These are phyloP conservation scores for Mus minutoides DNA, from an alignment of 2,797 vertebrate species.

Conservation along the genomic window DNA sequence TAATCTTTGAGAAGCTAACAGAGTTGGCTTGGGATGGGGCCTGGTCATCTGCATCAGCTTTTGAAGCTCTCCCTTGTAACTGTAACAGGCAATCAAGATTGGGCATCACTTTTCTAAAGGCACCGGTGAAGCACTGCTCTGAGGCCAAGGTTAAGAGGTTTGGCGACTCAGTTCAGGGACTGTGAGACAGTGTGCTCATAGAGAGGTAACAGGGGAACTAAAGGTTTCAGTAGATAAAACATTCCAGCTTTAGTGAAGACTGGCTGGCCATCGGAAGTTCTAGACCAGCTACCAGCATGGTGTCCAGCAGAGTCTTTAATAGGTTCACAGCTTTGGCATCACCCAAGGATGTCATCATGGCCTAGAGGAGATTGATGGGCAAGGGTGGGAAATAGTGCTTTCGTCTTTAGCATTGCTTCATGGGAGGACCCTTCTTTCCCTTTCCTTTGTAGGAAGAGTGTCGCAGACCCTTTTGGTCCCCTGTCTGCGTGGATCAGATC, in stretches of 20 bases:
- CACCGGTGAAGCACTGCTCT: neutral
- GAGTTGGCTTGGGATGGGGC: neutral
- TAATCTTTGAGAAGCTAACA: neutral
- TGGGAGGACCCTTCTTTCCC: neutral
- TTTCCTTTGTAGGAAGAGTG: neutral
- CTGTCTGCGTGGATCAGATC: too few species aligned
- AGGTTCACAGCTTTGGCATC: neutral
- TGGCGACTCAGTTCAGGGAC: neutral
- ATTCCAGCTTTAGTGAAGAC: neutral
- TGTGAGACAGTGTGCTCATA: neutral
- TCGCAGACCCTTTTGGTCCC: too few species aligned
- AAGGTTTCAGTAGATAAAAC: neutral
- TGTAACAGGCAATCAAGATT: neutral
- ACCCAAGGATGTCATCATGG: neutral
- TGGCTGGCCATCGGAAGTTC: neutral
- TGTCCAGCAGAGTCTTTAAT: neutral
- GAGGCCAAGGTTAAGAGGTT: neutral
- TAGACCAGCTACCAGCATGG: neutral
- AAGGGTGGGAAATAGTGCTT: neutral
- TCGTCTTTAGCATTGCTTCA: neutral
- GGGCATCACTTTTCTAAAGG: neutral
- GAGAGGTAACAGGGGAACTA: neutral
- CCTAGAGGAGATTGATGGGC: neutral
- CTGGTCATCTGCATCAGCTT: neutral
- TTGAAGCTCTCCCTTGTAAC: neutral